Base-by-base conservation (phyloP, 2,113 vertebrate genomes). In the Phoxinus phoxinus region DNA sequence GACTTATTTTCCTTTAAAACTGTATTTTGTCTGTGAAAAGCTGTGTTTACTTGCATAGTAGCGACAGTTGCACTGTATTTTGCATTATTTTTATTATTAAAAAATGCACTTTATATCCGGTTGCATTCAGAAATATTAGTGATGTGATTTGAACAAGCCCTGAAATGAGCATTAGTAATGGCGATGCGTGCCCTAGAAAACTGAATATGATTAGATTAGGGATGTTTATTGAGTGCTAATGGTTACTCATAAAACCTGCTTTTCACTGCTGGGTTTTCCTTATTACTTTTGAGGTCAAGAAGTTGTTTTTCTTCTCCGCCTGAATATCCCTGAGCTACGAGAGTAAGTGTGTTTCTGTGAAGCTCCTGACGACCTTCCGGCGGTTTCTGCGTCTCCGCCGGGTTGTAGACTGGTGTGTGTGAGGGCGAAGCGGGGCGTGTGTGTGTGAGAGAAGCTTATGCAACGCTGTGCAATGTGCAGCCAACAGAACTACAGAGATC, bases 401-500 rank as follows among this genome's bases (percentile, higher is more conserved):
- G 59, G 17, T 25, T 51, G 72, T 84, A 81, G 85, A 90, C 65
- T 59, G 75, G 84, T 71, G 58, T 88, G 58, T 88, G n/a, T 48
- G 90, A 63, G 37, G 77, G 65, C 44, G 25, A 82, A 86, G 48
- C 86, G n/a, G 30, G 75, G 65, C 56, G 35, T 80, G 85, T 74
- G n/a, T n/a, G n/a, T n/a, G n/a, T n/a, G n/a, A n/a, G n/a, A n/a
- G n/a, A n/a, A n/a, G 89, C 91, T 94, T 94, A 93, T 88, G 93
- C 92, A 94, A 94, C 86, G 85, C 53, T 44, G 80, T 91, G 91
- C 88, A 93, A 93, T 76, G 59, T 74, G 91, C 81, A 87, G 87
- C 86, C 81, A 88, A 85, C 85, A 89, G 86, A 84, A 48, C 48
- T 30, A 46, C 21, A 84, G 85, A 77, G 84, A 89, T 89, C 89